Base-by-base conservation (phyloP, 2,113 vertebrate species). In the Seriola quinqueradiata region DNA sequence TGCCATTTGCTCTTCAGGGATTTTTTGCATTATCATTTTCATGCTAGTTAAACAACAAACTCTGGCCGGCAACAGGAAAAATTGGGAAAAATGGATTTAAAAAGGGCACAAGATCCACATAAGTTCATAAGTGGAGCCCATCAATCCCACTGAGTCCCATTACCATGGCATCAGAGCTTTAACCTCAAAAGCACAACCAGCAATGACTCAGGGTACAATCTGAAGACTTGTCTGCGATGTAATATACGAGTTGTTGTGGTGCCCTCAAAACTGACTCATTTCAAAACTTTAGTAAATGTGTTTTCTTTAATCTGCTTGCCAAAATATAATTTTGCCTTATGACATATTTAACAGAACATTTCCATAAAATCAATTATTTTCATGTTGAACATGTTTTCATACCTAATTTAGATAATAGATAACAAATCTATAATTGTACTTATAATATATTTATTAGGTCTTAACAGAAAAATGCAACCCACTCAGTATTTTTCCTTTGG, bases 21-120 rank as follows among this genome's bases (percentile, higher is more conserved):
- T 79, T 81, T 66, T 80, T 58, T 59, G 54, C 21, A 32, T 84
- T 80, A 86, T 89, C 63, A 61, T 84, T 54, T 89, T 57, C 38
- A 8, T 57, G 46, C 46, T 52, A n/a, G 50, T 75, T 72, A 52
- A 50, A 77, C 58, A 65, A 57, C 19, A 74, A 66, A 59, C 57
- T 54, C 11, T 12, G 25, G 79, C 50, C 40, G 65, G 19, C 28
- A 75, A 57, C 16, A 42, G 12, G 17, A 67, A 60, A 38, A 80
- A 80, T 13, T 46, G 63, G 13, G 25, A 32, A 42, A 28, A 79
- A 60, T 0, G 4, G 17, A 69, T 75, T 55, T 50, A 66, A 83
- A 50, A 4, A 44, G 16, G 46, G 5, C 32, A 25, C 14, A 19
- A 52, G 64, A 71, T 28, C 38, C 21, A 38, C 42, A 25, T 25